Percentiles rank a stretch among this genome's conserved stretches.
These are phyloP conservation scores for Kryptolebias marmoratus DNA, from an alignment of 2,113 vertebrate species.

Conservation along the genomic window DNA sequence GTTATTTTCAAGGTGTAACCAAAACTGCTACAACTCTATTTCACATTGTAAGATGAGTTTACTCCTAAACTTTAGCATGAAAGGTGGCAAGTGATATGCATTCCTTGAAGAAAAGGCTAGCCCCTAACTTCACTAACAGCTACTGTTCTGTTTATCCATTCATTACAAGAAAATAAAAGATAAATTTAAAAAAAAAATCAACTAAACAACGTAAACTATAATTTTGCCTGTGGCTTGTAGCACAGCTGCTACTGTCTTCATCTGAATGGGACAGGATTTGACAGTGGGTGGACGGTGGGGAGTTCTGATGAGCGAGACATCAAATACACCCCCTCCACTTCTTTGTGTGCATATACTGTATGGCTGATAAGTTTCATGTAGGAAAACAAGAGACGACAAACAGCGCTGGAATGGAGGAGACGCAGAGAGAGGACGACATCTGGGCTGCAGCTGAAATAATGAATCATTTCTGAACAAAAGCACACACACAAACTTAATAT, in stretches of 20 bases:
- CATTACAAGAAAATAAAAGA: neutral
- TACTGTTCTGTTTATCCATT: slow-evolving; percentile 13
- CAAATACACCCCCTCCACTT: slow-evolving; percentile 16
- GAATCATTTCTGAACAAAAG: slow-evolving; percentile 44
- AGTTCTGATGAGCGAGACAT: slow-evolving; percentile 24
- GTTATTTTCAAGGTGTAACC: too few relatives aligned
- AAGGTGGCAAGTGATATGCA: too few relatives aligned
- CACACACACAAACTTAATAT: slow-evolving; percentile 3
- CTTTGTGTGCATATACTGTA: slow-evolving; percentile 41
- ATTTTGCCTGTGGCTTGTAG: neutral
- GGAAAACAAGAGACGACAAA: slow-evolving; percentile 49
- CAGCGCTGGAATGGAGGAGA: slow-evolving; percentile 27
- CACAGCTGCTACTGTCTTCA: slow-evolving; percentile 28
- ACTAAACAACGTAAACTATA: neutral
- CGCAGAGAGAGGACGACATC: slow-evolving; percentile 48
- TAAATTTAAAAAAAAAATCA: neutral
- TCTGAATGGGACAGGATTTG: slow-evolving; percentile 3
- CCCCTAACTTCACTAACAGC: neutral
- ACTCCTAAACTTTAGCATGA: too few relatives aligned
- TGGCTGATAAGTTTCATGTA: slow-evolving; percentile 35
- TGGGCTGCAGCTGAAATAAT: slow-evolving; percentile 52
- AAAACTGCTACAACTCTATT: too few relatives aligned
- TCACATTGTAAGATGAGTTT: too few relatives aligned
- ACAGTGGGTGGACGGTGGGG: slow-evolving; percentile 1
- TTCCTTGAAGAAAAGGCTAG: too few relatives aligned